phyloP scores from a whole-genome alignment of 1,140 invertebrate genomes.

The Trichonephila inaurata region DNA sequence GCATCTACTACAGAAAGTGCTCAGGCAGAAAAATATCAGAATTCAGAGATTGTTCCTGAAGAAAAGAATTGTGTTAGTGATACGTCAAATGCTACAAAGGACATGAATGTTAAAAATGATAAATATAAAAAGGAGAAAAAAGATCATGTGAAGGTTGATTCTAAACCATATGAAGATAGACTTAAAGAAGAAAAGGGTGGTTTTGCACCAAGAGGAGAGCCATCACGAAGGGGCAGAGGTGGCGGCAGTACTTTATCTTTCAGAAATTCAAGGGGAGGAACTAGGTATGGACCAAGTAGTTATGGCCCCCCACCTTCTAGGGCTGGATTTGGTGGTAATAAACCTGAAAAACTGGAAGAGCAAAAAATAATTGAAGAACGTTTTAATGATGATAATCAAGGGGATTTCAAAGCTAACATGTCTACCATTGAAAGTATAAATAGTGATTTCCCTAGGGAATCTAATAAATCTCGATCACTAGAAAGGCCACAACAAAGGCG shows the following conservation, averaged over 20 bases:
- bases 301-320: constrained; percentile 89
- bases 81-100: constrained; percentile 55
- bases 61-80: constrained; percentile 66
- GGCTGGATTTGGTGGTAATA: constrained; percentile 84
- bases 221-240: constrained; percentile 87
- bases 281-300: constrained; percentile 82
- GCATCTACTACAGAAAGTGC: constrained; percentile 78
- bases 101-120: constrained; percentile 71
- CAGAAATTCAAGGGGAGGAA: constrained; percentile 81
- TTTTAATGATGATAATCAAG: constrained; percentile 60
- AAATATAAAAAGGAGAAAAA: constrained; percentile 73
- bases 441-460: constrained; percentile 59
- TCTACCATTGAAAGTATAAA: constrained; percentile 47
- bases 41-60: not conserved
- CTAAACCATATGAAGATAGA: constrained; percentile 54
- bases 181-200: constrained; percentile 78
- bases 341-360: constrained; percentile 71
- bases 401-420: constrained; percentile 48
- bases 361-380: constrained; percentile 69
- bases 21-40: constrained; percentile 74
- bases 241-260: constrained; percentile 78
- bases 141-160: constrained; percentile 59
- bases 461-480: constrained; percentile 69
- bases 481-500: constrained; percentile 74
- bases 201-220: constrained; percentile 90